phyloP scores from a whole-genome alignment of 2,797 vertebrate genomes.

The Rhynchotus rufescens region DNA sequence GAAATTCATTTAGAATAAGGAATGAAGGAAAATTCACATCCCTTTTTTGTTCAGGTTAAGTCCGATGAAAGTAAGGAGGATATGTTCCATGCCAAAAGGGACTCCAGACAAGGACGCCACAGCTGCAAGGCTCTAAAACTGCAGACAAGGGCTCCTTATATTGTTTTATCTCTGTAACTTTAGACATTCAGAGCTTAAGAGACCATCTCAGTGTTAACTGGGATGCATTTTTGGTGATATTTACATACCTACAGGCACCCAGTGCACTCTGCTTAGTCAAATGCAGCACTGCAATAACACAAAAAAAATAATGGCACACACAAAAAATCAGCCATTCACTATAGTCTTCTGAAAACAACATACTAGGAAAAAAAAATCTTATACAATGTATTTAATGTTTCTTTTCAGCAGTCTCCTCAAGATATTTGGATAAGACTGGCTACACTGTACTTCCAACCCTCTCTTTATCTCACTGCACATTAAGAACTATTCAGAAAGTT shows the following conservation, averaged over 20 bases:
- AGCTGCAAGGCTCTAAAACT: neutral
- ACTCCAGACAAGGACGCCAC: neutral
- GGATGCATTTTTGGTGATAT: neutral
- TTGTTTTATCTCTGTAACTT: neutral
- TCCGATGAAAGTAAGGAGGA: neutral
- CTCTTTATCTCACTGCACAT: constrained; percentile 56
- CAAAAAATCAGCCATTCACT: constrained; percentile 14
- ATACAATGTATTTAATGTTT: constrained; percentile 25
- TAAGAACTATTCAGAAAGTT: constrained; percentile 27
- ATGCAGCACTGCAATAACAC: constrained; percentile 5
- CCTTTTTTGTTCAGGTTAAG: neutral
- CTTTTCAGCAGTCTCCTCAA: constrained; percentile 66
- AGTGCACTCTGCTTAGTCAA: neutral
- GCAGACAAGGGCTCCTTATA: neutral
- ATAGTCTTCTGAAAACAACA: constrained; percentile 68
- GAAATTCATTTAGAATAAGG: neutral
- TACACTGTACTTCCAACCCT: constrained; percentile 31
- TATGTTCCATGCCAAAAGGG: neutral
- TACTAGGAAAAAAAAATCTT: constrained; percentile 65
- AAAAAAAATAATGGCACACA: neutral
- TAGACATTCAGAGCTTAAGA: neutral
- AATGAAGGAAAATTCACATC: neutral
- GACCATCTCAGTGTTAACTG: neutral
- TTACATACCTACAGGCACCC: neutral
- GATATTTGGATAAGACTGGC: constrained; percentile 25